These are phyloP conservation scores for Cossypha caffra DNA, from an alignment of 2,797 vertebrate species.

Conservation along the genomic window DNA sequence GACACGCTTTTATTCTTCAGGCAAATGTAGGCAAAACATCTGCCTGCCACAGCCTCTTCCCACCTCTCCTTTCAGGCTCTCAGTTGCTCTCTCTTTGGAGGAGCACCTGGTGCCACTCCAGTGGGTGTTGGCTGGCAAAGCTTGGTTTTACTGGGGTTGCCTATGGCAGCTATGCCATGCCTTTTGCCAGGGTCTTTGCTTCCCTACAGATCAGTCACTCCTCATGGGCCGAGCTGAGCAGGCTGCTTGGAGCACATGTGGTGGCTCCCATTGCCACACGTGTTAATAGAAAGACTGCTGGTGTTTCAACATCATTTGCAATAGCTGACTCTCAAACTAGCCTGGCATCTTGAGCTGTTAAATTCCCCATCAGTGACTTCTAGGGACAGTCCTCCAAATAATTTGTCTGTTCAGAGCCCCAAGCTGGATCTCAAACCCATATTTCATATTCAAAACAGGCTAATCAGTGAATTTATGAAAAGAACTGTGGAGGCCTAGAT, in stretches of 20 bases:
- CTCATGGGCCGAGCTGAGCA: not conserved
- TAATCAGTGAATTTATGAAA: not conserved
- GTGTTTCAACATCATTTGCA: not conserved
- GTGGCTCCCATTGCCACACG: not conserved
- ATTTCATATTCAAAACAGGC: not conserved
- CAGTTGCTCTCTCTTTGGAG: not conserved
- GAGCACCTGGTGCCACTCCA: not conserved
- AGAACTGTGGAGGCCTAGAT: not conserved
- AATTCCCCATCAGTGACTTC: not conserved
- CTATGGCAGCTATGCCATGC: not conserved
- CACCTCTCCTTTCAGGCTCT: not conserved
- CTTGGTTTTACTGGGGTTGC: not conserved
- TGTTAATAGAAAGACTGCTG: not conserved
- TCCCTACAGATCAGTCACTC: not conserved
- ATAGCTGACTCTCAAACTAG: not conserved
- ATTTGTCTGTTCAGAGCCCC: not conserved
- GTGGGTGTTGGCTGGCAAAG: not conserved
- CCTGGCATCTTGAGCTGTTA: not conserved
- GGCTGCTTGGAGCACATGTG: not conserved
- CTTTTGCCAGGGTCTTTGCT: not conserved
- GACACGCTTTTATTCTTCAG: not conserved
- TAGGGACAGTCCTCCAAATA: not conserved
- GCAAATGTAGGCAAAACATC: not conserved
- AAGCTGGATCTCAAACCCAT: not conserved
- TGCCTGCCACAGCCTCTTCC: not conserved